Percentiles rank a stretch among this genome's conserved stretches.
phyloP scores from a whole-genome alignment of 2,888 invertebrate species.

The Lobophora halterata region DNA sequence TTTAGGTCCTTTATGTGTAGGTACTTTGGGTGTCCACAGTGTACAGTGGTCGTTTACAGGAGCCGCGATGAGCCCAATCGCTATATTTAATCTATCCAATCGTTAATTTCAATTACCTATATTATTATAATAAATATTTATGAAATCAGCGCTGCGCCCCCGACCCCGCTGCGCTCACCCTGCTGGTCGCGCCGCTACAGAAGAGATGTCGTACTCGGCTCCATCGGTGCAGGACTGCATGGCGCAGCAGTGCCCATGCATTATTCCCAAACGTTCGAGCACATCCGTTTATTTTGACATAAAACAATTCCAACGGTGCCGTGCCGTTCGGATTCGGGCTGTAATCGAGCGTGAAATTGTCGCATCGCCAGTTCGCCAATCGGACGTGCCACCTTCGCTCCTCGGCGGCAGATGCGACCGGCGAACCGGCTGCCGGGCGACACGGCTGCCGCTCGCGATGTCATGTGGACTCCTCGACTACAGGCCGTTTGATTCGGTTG shows the following conservation, averaged over 20 bases:
- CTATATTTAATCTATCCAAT: too few species aligned
- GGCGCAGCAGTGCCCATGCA: slow-evolving; percentile 18
- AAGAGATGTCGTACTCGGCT: slow-evolving; percentile 18
- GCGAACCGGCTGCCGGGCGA: not conserved
- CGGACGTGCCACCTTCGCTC: slow-evolving; percentile 22
- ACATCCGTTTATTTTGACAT: slow-evolving; percentile 33
- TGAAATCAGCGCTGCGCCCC: too few species aligned
- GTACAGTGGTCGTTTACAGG: too few species aligned
- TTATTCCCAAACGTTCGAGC: slow-evolving; percentile 24
- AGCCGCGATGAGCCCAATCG: too few species aligned
- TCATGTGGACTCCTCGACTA: too few species aligned
- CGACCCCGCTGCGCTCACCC: too few species aligned
- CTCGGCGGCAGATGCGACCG: slow-evolving; percentile 22
- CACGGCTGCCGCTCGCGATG: slow-evolving; percentile 1
- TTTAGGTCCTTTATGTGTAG: too few species aligned
- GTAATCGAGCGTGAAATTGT: slow-evolving; percentile 33
- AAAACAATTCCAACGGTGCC: slow-evolving; percentile 31
- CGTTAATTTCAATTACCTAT: too few species aligned
- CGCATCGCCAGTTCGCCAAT: slow-evolving; percentile 31
- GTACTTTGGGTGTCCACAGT: too few species aligned
- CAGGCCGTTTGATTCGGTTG: too few species aligned
- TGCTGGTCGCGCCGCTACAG: too few species aligned
- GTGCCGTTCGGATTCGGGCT: slow-evolving; percentile 23
- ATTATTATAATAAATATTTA: too few species aligned
- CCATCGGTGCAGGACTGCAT: slow-evolving; percentile 4